Evolutionary conservation across 2,888 invertebrate genomes (phyloP).

Genomic region (Calliopum simillimum): DNA sequence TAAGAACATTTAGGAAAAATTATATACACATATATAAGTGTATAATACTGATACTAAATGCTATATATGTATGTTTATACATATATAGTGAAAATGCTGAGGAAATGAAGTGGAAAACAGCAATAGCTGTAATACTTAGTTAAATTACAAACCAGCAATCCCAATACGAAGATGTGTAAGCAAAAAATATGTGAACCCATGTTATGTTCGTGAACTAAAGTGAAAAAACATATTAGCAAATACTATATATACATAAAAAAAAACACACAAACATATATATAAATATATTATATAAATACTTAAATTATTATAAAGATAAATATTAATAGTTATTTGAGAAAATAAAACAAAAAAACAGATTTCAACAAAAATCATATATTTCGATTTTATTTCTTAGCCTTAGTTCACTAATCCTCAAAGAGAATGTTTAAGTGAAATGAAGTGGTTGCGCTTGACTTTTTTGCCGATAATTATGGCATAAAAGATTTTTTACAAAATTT

Average conservation of each 20-base stretch:
- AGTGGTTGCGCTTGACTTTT: too few relatives aligned
- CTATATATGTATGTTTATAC: too few relatives aligned
- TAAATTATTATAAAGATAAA: constrained; percentile 20
- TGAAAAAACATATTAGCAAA: background rate
- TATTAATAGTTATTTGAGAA: constrained; percentile 34
- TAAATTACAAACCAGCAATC: constrained; percentile 7
- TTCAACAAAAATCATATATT: constrained; percentile 18
- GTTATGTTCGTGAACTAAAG: too few relatives aligned
- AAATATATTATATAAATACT: constrained; percentile 24
- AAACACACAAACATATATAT: constrained; percentile 28
- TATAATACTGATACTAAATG: constrained; percentile 50
- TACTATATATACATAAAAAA: background rate
- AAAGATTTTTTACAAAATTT: too few relatives aligned
- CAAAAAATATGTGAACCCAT: too few relatives aligned
- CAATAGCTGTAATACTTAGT: too few relatives aligned
- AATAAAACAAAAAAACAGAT: constrained; percentile 35
- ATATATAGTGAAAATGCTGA: constrained; percentile 56
- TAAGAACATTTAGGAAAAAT: constrained; percentile 30
- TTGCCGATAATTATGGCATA: too few relatives aligned
- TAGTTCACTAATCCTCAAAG: too few relatives aligned
- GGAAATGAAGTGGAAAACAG: too few relatives aligned
- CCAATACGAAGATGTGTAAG: background rate
- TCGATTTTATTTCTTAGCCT: too few relatives aligned
- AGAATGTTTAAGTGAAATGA: too few relatives aligned
- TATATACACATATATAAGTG: constrained; percentile 41